Conservation (phyloP, 2,888 invertebrate genomes). For the Tiliacea aurago region DNA sequence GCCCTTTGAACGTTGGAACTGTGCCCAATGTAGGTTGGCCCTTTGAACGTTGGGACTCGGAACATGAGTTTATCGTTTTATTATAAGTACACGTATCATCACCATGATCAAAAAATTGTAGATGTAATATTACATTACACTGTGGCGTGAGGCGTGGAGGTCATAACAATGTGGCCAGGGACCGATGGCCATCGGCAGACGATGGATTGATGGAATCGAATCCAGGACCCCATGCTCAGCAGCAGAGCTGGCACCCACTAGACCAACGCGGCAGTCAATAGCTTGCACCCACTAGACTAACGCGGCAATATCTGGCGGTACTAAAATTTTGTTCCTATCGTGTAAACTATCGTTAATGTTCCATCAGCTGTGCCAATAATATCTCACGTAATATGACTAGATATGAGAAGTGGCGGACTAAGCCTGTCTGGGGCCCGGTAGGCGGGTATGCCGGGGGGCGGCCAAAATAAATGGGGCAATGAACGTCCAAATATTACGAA, state of each 20-base stretch:
- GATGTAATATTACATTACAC: not conserved
- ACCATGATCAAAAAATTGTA: not conserved
- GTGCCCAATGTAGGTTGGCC: too few species aligned
- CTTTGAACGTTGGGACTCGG: too few species aligned
- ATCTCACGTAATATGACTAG: not conserved
- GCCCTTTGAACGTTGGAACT: too few species aligned
- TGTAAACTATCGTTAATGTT: conserved; percentile 11
- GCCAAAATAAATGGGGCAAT: too few species aligned
- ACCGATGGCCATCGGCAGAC: not conserved
- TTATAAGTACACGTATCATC: not conserved
- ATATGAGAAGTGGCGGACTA: not conserved
- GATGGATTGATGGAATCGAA: not conserved
- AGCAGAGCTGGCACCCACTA: too few species aligned
- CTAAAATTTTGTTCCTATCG: conserved; percentile 21
- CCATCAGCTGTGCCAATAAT: conserved; percentile 6
- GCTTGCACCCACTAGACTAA: too few species aligned
- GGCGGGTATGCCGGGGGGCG: too few species aligned
- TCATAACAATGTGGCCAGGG: not conserved
- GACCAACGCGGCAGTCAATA: not conserved
- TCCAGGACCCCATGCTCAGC: not conserved
- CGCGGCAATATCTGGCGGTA: not conserved
- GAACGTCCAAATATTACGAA: too few species aligned
- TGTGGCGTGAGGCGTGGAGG: not conserved
- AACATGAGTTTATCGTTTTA: not conserved
- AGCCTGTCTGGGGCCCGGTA: too few species aligned